Evolutionary conservation across 1,140 invertebrate species (phyloP).

Genomic region (Drosophila baimaii): DNA sequence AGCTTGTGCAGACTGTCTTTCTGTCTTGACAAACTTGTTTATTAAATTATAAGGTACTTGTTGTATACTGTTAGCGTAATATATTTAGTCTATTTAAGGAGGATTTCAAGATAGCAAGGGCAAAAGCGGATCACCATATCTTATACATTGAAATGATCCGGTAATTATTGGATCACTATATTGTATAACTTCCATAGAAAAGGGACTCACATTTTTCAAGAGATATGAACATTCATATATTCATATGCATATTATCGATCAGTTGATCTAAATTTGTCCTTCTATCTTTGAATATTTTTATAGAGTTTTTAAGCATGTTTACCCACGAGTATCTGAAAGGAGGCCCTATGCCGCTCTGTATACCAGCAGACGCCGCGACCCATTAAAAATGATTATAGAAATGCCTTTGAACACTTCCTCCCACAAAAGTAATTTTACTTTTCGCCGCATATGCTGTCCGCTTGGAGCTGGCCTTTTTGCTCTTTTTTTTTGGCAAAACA

Average conservation of each 20-base stretch:
- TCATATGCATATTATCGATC: too few species aligned
- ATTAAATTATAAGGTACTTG: too few species aligned
- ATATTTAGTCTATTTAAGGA: too few species aligned
- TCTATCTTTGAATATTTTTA: background rate
- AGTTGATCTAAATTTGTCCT: background rate
- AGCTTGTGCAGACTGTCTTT: background rate
- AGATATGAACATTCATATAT: too few species aligned
- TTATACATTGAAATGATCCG: too few species aligned
- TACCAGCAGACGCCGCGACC: constrained; percentile 43
- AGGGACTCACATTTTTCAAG: too few species aligned
- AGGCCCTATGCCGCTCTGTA: constrained; percentile 39
- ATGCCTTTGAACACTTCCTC: constrained; percentile 39
- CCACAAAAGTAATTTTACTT: constrained; percentile 74
- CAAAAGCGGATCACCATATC: too few species aligned
- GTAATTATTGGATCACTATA: too few species aligned
- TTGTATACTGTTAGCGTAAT: too few species aligned
- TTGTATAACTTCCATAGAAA: too few species aligned
- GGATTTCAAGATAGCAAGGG: too few species aligned
- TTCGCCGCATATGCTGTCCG: constrained; percentile 73
- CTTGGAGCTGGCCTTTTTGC: constrained; percentile 22
- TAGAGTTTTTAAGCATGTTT: background rate
- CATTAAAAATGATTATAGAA: constrained; percentile 80
- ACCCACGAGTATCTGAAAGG: constrained; percentile 1
- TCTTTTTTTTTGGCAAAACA: constrained; percentile 70
- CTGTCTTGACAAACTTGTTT: too few species aligned